Conservation (phyloP, 1,140 invertebrate genomes). For the Halyomorpha halys region DNA sequence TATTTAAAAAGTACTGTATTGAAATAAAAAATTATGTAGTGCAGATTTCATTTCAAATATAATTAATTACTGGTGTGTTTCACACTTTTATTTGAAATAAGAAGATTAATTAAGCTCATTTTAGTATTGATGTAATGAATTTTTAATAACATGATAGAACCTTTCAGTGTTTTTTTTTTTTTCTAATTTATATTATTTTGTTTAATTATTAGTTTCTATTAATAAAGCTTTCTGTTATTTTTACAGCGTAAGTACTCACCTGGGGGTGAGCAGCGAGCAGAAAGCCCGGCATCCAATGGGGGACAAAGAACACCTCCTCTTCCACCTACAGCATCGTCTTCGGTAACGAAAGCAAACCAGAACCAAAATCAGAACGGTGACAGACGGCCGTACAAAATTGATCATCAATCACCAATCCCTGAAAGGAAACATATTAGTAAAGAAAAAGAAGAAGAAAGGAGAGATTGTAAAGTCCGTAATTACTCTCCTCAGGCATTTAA, state of each 20-base stretch:
- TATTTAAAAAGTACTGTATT: too few relatives aligned
- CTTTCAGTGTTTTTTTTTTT: too few relatives aligned
- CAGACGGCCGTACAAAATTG: slow-evolving; percentile 47
- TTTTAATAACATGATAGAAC: too few relatives aligned
- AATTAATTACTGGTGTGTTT: too few relatives aligned
- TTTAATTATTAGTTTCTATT: too few relatives aligned
- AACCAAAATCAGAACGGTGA: slow-evolving; percentile 34
- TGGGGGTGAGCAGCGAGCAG: slow-evolving; percentile 42
- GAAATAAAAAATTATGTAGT: too few relatives aligned
- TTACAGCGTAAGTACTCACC: slow-evolving; percentile 55
- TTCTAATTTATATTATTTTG: too few relatives aligned
- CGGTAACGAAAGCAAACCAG: slow-evolving; percentile 31
- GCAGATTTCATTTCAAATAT: too few relatives aligned
- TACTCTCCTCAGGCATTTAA: slow-evolving; percentile 62
- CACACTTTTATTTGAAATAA: too few relatives aligned
- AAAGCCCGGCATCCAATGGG: slow-evolving; percentile 44
- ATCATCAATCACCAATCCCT: slow-evolving; percentile 88
- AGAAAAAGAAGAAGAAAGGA: slow-evolving; percentile 84
- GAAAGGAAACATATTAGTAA: slow-evolving; percentile 84
- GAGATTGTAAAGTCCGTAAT: slow-evolving; percentile 70
- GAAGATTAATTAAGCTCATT: too few relatives aligned
- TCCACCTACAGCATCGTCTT: slow-evolving; percentile 39
- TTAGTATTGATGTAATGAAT: too few relatives aligned
- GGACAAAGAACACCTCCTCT: slow-evolving; percentile 34
- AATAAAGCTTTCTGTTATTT: slow-evolving; percentile 6